A percentile compares a stretch with the other conserved stretches of the same genome.
Evolutionary conservation across 1,140 invertebrate species (phyloP).

Genomic region (Drosophila prosaltans): DNA sequence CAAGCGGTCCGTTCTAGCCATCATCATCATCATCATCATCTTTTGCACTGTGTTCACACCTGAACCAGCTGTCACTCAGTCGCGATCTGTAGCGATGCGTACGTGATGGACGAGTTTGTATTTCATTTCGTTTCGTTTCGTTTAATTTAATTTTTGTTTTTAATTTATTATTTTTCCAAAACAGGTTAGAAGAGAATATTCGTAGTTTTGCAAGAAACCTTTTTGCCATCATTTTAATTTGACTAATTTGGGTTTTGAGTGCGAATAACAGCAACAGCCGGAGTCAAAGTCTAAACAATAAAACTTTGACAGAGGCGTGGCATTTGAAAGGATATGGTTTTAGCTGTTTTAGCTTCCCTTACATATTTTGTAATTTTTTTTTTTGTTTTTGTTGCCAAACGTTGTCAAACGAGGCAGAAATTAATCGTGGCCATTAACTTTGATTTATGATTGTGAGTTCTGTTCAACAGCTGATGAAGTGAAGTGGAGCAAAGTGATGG

Average conservation of each 20-base stretch:
- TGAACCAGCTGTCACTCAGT: constrained; percentile 51
- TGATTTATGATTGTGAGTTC: constrained; percentile 63
- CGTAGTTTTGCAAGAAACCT: constrained; percentile 20
- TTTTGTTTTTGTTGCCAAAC: neutral
- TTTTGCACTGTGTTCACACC: constrained; percentile 32
- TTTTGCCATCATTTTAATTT: constrained; percentile 49
- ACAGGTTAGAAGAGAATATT: neutral
- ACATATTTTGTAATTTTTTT: neutral
- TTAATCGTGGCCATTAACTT: constrained; percentile 74
- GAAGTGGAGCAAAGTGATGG: neutral
- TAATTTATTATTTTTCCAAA: too few relatives aligned
- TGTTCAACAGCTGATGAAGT: constrained; percentile 25
- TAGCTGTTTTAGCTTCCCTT: neutral
- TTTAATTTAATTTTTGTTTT: neutral
- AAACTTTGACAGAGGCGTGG: constrained; percentile 36
- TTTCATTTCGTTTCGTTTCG: constrained; percentile 9
- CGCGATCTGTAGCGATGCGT: constrained; percentile 39
- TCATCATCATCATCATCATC: neutral
- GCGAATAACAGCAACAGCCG: neutral
- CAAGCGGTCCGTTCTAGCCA: neutral
- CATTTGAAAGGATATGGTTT: constrained; percentile 21
- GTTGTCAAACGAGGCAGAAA: constrained; percentile 50
- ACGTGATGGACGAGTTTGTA: constrained; percentile 59
- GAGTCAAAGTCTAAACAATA: constrained; percentile 21
- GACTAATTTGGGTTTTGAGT: constrained; percentile 43